phyloP scores from a whole-genome alignment of 2,113 vertebrate genomes.

The Catagonus wagneri region DNA sequence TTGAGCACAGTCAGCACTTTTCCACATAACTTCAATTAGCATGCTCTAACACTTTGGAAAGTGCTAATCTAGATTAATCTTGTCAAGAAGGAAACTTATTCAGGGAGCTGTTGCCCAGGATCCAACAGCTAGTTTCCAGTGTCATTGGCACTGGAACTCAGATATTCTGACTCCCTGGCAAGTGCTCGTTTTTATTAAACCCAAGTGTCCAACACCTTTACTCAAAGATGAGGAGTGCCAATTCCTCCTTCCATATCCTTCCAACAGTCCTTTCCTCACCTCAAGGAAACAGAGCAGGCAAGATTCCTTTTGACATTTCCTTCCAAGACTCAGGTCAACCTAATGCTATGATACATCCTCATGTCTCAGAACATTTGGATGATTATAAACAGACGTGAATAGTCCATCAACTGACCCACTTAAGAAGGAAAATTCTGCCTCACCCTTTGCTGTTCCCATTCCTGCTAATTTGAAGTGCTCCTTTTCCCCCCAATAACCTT shows the following conservation, averaged over 20 bases:
- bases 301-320: constrained; percentile 47
- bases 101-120: background rate
- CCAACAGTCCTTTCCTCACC: background rate
- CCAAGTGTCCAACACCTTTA: background rate
- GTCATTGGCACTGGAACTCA: background rate
- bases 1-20: background rate
- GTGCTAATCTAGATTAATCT: background rate
- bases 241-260: background rate
- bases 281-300: constrained; percentile 51
- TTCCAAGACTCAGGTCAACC: background rate
- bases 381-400: constrained; percentile 33
- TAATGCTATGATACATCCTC: background rate
- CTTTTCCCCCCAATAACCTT: constrained; percentile 18
- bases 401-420: constrained; percentile 44
- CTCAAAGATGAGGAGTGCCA: background rate
- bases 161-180: background rate
- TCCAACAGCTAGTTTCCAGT: background rate
- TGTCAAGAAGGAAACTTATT: constrained; percentile 18
- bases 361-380: constrained; percentile 3
- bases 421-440: constrained; percentile 56
- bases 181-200: background rate
- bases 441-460: background rate
- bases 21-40: background rate
- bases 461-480: constrained; percentile 21
- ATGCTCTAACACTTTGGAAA: background rate